Percentiles rank a stretch among this genome's conserved stretches.
Evolutionary conservation across 1,140 invertebrate genomes (phyloP).

Genomic region (Vanessa tameamea): DNA sequence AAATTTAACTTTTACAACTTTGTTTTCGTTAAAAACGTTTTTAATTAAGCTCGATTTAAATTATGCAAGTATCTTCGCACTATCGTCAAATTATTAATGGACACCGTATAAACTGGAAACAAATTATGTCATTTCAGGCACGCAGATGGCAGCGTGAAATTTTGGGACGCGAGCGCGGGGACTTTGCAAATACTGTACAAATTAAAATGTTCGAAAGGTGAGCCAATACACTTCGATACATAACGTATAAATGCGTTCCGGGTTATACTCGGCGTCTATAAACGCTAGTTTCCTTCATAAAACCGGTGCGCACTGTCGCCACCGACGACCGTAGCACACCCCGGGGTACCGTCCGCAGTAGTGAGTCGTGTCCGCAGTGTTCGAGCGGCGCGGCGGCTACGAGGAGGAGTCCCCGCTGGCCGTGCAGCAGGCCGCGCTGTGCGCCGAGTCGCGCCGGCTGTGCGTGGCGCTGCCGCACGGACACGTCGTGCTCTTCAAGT

Average conservation of each 20-base stretch:
- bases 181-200: constrained; percentile 96
- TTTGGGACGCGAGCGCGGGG: constrained; percentile 98
- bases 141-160: constrained; percentile 97
- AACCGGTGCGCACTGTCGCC: no score
- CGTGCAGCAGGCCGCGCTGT: constrained; percentile 95
- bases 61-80: not conserved
- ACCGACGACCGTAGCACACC: no score
- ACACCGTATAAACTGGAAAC: no score
- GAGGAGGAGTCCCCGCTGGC: constrained; percentile 89
- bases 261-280: no score
- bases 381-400: constrained; percentile 69
- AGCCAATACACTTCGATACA: constrained; percentile 32
- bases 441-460: constrained; percentile 94
- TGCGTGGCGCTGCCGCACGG: constrained; percentile 93
- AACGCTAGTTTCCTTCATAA: no score
- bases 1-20: constrained; percentile 25
- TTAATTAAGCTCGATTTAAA: not conserved
- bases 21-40: not conserved
- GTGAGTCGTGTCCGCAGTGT: not conserved
- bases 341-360: no score
- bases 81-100: not conserved
- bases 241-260: no score
- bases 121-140: constrained; percentile 83
- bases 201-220: constrained; percentile 95
- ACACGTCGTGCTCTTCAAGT: constrained; percentile 97